phyloP scores from a whole-genome alignment of 2,888 invertebrate species.

The Quadroppia sp. region DNA sequence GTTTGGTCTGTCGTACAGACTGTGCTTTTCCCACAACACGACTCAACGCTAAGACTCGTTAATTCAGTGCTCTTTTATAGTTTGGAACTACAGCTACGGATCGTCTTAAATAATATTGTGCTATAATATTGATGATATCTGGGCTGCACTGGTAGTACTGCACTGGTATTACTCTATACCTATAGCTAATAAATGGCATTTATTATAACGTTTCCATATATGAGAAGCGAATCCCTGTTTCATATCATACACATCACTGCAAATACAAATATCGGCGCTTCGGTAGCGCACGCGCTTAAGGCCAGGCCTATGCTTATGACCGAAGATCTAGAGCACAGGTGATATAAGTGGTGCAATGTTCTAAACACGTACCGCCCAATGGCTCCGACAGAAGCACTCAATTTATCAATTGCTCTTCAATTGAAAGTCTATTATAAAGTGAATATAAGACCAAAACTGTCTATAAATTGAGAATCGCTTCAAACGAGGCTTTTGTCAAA shows the following conservation, averaged over 20 bases:
- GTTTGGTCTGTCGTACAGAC: constrained; percentile 30
- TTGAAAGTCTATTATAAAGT: constrained; percentile 1
- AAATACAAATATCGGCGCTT: not conserved
- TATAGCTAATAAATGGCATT: constrained; percentile 17
- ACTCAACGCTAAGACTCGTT: constrained; percentile 31
- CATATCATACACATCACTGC: constrained; percentile 23
- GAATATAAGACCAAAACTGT: not conserved
- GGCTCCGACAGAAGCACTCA: not conserved
- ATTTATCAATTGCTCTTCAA: constrained; percentile 18
- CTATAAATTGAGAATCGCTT: constrained; percentile 6
- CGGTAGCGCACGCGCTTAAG: constrained; percentile 27
- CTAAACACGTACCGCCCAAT: constrained; percentile 16
- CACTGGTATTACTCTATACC: constrained; percentile 24
- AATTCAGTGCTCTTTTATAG: constrained; percentile 8
- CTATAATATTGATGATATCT: constrained; percentile 21
- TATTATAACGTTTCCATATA: not conserved
- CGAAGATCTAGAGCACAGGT: not conserved
- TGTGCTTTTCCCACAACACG: constrained; percentile 15
- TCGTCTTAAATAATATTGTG: constrained; percentile 34
- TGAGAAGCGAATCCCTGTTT: not conserved
- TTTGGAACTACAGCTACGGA: constrained; percentile 24
- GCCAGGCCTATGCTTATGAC: not conserved
- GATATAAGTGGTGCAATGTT: constrained; percentile 6
- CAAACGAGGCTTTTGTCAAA: not conserved
- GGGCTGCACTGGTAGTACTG: not conserved